Percentiles rank a stretch among this genome's conserved stretches.
These are phyloP conservation scores for Masnerella sp. DNA, from an alignment of 2,888 invertebrate species.

Conservation along the genomic window DNA sequence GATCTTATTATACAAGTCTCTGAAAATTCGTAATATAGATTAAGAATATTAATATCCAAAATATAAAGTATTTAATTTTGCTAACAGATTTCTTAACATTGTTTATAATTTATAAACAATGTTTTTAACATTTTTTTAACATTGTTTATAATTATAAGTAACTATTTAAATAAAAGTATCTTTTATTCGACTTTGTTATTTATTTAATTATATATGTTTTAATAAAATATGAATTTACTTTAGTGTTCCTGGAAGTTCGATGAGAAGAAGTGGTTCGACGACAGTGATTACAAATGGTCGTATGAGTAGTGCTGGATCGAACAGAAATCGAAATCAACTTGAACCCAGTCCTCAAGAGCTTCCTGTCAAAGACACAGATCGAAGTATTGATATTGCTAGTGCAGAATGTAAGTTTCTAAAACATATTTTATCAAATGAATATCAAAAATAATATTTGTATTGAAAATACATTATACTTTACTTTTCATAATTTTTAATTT, in stretches of 20 bases:
- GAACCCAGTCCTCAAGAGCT: slow-evolving; percentile 76
- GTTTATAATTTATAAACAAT: no score
- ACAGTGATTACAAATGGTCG: slow-evolving; percentile 72
- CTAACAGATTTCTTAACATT: neutral
- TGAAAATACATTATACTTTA: neutral
- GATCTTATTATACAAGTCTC: no score
- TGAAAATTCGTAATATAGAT: no score
- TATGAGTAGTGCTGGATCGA: slow-evolving; percentile 64
- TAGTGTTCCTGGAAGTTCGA: slow-evolving; percentile 67
- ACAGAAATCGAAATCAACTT: slow-evolving; percentile 71
- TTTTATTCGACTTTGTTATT: no score
- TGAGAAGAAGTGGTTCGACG: slow-evolving; percentile 71
- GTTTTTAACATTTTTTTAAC: neutral
- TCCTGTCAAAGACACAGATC: slow-evolving; percentile 77
- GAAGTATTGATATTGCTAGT: slow-evolving; percentile 77
- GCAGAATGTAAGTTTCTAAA: slow-evolving; percentile 78
- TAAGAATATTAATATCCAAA: no score
- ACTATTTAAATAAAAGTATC: no score
- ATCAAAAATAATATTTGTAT: no score
- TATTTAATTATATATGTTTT: no score
- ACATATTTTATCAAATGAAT: no score
- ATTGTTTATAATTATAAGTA: neutral
- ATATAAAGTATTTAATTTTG: no score
- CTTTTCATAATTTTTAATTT: no score
- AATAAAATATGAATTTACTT: no score